Conservation (phyloP, 2,888 invertebrate species). For the Psococerastis gibbosa region DNA sequence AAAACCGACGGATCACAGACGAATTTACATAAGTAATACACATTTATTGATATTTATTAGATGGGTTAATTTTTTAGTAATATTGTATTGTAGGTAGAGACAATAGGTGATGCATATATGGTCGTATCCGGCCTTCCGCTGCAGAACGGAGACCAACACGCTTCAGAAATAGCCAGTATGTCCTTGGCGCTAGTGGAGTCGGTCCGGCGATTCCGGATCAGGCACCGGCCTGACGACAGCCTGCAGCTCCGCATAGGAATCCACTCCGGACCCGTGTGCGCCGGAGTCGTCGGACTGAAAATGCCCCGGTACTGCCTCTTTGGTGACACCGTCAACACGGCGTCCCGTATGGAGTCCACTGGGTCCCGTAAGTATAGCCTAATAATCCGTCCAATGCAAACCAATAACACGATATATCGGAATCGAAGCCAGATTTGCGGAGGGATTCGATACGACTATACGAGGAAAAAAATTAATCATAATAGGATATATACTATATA, state of each 20-base stretch:
- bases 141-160: slow-evolving; percentile 74
- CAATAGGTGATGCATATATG: slow-evolving; percentile 82
- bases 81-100: slow-evolving; percentile 22
- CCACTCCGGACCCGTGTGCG: slow-evolving; percentile 82
- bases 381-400: too few relatives aligned
- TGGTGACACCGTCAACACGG: slow-evolving; percentile 85
- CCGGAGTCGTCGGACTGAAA: slow-evolving; percentile 79
- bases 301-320: slow-evolving; percentile 88
- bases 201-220: slow-evolving; percentile 68
- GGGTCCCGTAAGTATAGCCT: slow-evolving; percentile 48
- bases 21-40: too few relatives aligned
- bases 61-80: too few relatives aligned
- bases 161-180: slow-evolving; percentile 87
- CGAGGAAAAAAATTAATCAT: too few relatives aligned
- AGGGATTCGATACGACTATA: too few relatives aligned
- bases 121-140: slow-evolving; percentile 80
- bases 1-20: too few relatives aligned
- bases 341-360: slow-evolving; percentile 72
- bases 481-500: too few relatives aligned
- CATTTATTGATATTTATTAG: too few relatives aligned
- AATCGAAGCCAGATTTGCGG: too few relatives aligned
- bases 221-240: slow-evolving; percentile 69
- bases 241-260: slow-evolving; percentile 76
- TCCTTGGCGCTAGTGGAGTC: slow-evolving; percentile 68
- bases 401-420: too few relatives aligned